These are phyloP conservation scores for Volucella zonaria DNA, from an alignment of 2,888 invertebrate species.

Conservation along the genomic window DNA sequence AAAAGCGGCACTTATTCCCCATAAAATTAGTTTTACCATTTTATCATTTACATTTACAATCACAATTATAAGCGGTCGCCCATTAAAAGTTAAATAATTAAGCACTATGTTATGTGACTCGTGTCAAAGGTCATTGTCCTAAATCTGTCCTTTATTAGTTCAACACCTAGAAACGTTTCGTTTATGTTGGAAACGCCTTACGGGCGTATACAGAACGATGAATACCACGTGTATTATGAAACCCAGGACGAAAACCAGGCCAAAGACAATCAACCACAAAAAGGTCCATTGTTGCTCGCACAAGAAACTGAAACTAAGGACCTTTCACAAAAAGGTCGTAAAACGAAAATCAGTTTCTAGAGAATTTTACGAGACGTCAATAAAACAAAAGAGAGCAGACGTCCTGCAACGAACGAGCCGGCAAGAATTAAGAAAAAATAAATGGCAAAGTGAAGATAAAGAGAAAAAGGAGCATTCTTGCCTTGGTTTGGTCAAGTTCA, in stretches of 20 bases:
- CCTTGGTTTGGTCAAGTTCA: no score
- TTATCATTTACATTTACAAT: no score
- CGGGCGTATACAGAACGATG: no score
- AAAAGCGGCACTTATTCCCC: no score
- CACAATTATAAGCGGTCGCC: neutral
- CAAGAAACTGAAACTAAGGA: slow-evolving; percentile 2
- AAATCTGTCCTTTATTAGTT: slow-evolving; percentile 23
- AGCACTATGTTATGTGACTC: slow-evolving; percentile 32
- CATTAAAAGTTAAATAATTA: slow-evolving; percentile 48
- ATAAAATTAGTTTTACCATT: no score
- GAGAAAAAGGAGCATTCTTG: no score
- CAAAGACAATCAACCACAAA: neutral
- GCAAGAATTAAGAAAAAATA: no score
- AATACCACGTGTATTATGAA: no score
- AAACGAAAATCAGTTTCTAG: slow-evolving; percentile 41
- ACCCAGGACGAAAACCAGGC: neutral
- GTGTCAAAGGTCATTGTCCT: slow-evolving; percentile 34
- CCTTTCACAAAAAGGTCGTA: slow-evolving; percentile 35
- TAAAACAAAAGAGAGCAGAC: slow-evolving; percentile 15
- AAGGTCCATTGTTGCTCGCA: slow-evolving; percentile 13
- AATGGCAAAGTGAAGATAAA: no score
- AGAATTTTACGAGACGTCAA: slow-evolving; percentile 40
- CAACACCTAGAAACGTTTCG: slow-evolving; percentile 27
- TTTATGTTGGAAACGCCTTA: slow-evolving; percentile 11
- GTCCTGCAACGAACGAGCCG: no score